These are phyloP conservation scores for Tetrax tetrax DNA, from an alignment of 2,113 vertebrate genomes.

Conservation along the genomic window DNA sequence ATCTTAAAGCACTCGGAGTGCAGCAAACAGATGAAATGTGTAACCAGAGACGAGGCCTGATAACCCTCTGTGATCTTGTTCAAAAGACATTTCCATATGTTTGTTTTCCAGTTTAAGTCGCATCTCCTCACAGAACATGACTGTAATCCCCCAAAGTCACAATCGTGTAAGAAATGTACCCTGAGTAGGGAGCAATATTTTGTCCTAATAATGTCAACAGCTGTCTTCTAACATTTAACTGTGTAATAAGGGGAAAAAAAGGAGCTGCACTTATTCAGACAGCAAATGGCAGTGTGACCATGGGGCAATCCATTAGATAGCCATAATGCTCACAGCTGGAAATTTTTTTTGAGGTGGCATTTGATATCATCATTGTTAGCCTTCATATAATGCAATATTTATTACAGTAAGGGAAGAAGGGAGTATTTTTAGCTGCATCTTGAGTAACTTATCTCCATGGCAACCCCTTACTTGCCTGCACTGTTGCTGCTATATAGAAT, in stretches of 20 bases:
- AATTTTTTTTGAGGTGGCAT: constrained; percentile 44
- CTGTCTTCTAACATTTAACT: constrained; percentile 13
- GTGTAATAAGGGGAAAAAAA: not conserved
- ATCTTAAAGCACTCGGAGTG: not conserved
- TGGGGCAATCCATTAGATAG: constrained; percentile 22
- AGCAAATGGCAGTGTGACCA: not conserved
- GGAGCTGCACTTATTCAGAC: not conserved
- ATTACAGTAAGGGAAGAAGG: constrained; percentile 65
- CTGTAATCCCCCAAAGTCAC: not conserved
- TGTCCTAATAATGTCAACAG: constrained; percentile 34
- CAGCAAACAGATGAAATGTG: not conserved
- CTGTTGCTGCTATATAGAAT: constrained; percentile 69
- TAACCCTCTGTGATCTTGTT: not conserved
- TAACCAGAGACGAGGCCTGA: not conserved
- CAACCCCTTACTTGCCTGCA: constrained; percentile 69
- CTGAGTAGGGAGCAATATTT: not conserved
- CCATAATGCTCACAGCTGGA: constrained; percentile 57
- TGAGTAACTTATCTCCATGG: constrained; percentile 77
- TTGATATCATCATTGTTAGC: constrained; percentile 72
- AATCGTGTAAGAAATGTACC: not conserved
- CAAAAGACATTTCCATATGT: not conserved
- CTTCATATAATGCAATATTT: constrained; percentile 73
- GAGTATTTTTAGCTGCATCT: constrained; percentile 75
- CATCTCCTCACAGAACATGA: not conserved
- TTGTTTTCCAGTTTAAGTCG: not conserved